These are phyloP conservation scores for Oedothorax gibbosus DNA, from an alignment of 1,140 invertebrate genomes.

Conservation along the genomic window DNA sequence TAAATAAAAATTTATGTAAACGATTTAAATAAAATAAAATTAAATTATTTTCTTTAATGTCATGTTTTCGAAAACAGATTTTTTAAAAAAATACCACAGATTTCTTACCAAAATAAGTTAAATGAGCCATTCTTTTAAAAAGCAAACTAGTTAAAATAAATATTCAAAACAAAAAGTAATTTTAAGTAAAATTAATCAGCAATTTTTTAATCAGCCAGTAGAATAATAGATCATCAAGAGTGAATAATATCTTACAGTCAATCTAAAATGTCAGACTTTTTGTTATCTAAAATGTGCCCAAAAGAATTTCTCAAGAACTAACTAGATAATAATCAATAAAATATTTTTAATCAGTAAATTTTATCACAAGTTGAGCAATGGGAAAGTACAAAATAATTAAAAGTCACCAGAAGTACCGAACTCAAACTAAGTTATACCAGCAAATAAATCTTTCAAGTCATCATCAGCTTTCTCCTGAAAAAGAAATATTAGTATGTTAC, in stretches of 20 bases:
- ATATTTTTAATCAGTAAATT: slow-evolving; percentile 18
- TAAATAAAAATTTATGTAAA: neutral
- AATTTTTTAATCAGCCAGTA: neutral
- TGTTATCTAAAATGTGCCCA: neutral
- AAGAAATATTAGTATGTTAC: neutral
- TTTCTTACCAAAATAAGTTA: neutral
- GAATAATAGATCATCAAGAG: neutral
- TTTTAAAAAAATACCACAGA: neutral
- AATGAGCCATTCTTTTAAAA: neutral
- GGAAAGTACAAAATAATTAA: neutral
- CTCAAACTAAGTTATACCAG: slow-evolving; percentile 9
- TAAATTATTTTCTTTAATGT: neutral
- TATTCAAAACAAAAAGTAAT: neutral
- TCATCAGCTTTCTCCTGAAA: slow-evolving; percentile 18
- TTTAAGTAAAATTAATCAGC: neutral
- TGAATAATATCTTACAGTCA: neutral
- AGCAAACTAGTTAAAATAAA: neutral
- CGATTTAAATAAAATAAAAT: neutral
- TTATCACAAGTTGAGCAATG: slow-evolving; percentile 12
- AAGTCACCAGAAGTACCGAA: neutral
- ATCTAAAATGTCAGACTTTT: neutral
- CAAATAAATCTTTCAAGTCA: slow-evolving; percentile 29
- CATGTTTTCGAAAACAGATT: neutral
- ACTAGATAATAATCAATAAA: slow-evolving; percentile 9
- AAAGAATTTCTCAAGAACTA: neutral